Conservation (phyloP, 2,888 invertebrate species). For the Norana najaformis region DNA sequence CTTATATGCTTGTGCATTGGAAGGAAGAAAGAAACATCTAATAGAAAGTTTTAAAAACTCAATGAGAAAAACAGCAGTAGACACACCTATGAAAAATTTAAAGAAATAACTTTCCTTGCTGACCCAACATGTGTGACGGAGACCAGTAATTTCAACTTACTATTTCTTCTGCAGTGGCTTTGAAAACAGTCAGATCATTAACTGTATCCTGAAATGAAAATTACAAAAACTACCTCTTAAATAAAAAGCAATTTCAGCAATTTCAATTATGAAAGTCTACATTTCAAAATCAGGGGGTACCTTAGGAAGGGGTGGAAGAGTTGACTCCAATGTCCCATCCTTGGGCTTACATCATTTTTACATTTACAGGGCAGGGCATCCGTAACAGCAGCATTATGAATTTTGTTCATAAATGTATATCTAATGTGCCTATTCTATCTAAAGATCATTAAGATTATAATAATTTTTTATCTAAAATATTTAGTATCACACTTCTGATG, state of each 20-base stretch:
- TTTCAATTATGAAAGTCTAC: too few relatives aligned
- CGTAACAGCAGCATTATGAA: too few relatives aligned
- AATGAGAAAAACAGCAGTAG: not conserved
- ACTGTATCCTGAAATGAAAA: not conserved
- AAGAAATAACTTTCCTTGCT: not conserved
- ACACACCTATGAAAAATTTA: not conserved
- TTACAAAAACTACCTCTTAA: not conserved
- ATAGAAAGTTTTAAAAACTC: not conserved
- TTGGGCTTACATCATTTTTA: too few relatives aligned
- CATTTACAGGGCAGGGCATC: too few relatives aligned
- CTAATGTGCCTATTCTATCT: too few relatives aligned
- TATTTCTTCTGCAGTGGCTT: conserved; percentile 14
- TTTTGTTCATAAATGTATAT: too few relatives aligned
- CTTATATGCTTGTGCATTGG: not conserved
- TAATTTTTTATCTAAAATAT: too few relatives aligned
- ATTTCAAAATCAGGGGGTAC: not conserved
- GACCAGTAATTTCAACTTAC: not conserved
- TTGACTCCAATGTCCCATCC: too few relatives aligned
- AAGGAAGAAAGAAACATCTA: not conserved
- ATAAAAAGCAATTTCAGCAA: not conserved
- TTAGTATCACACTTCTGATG: too few relatives aligned
- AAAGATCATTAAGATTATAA: too few relatives aligned
- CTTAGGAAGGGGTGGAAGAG: not conserved
- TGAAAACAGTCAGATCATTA: conserved; percentile 20
- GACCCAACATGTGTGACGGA: not conserved